Base-by-base conservation (phyloP, 2,888 invertebrate genomes). In the Brassicogethes aeneus region DNA sequence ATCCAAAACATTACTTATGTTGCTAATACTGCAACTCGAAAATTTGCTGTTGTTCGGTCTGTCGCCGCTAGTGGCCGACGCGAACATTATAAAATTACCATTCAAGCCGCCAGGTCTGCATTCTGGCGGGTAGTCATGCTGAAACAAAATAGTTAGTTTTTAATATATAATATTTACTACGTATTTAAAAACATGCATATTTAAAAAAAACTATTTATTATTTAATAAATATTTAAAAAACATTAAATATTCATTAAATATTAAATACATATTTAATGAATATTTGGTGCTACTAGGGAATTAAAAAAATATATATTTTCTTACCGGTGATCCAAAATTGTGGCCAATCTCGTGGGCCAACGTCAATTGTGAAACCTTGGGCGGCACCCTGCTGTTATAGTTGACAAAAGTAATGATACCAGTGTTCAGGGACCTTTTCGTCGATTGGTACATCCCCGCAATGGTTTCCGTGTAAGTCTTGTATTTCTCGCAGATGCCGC, bases 51-150 rank as follows among this genome's bases (percentile, higher is more conserved):
- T 99, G 74, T 99, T 97, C 7, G 90, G 88, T 40, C 94, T 80
- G 72, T 97, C 96, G 37, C 99, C 99, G 47, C 93, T 93, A 0
- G 99, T 99, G 5, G 99, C 99, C 37, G 95, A 95, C 12, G 96
- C 94, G 70, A 96, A 99, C 99, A 99, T 99, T 59, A 99, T 99
- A 70, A 80, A 99, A 76, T 99, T 99, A 41, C 99, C 99, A 50
- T 80, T 82, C 23, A 85, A 75, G 5, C 94, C 90, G 43, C 94
- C 93, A 1, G 95, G 91, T 45, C 92, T 78, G 66, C 90, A 91
- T 57, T 91, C 87, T 14, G 82, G 80, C 1, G 92, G 92, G 69
- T 86, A 92, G 70, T 96, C 95, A 69, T 96, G 95, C 93, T 94
- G 69, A 34, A 52, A 52, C 41, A 43, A n/a, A n/a, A 36, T 23